These are phyloP conservation scores for Sinocyclocheilus anshuiensis DNA, from an alignment of 2,113 vertebrate genomes.

Conservation along the genomic window DNA sequence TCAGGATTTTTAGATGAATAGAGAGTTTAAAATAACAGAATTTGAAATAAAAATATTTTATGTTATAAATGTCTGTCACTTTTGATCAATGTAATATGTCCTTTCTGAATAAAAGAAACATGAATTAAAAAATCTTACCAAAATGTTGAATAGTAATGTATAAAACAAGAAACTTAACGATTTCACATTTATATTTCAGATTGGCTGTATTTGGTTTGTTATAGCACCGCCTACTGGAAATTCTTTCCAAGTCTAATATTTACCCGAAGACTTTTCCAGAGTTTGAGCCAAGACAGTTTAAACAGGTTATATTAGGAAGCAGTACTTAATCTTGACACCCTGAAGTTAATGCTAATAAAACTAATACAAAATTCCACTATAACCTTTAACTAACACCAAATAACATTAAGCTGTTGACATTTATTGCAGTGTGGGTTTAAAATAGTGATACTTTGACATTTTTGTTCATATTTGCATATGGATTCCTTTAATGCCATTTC, in stretches of 20 bases:
- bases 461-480: not conserved
- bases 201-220: not conserved
- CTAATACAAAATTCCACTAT: not conserved
- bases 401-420: not conserved
- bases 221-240: conserved; percentile 28
- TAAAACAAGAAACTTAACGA: not conserved
- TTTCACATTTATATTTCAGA: not conserved
- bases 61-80: no score
- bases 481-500: not conserved
- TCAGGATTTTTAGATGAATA: no score
- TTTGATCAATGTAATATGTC: not conserved
- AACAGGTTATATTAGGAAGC: not conserved
- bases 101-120: not conserved
- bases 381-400: not conserved
- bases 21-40: no score
- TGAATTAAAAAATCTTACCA: not conserved
- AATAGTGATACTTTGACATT: not conserved
- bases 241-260: not conserved
- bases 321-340: not conserved
- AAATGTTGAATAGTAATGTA: not conserved
- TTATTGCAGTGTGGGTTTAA: not conserved
- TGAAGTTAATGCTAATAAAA: conserved; percentile 1
- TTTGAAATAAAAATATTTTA: no score
- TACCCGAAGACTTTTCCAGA: not conserved
- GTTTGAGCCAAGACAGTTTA: not conserved